Percentiles rank a stretch among this genome's conserved stretches.
These are phyloP conservation scores for Neuroscelio doddi DNA, from an alignment of 2,888 invertebrate genomes.

Conservation along the genomic window DNA sequence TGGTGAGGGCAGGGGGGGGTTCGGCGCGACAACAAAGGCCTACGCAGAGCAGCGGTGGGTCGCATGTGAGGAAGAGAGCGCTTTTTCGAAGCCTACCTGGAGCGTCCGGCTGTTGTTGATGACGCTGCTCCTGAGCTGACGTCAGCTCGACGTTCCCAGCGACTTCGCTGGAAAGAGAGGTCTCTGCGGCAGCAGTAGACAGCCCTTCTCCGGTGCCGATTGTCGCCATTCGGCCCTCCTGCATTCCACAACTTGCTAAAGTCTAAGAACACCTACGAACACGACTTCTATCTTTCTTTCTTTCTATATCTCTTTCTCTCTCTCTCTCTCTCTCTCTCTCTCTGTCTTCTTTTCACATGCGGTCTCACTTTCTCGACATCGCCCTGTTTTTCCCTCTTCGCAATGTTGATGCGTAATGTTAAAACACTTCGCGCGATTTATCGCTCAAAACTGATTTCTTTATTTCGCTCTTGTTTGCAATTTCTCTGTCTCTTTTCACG, in stretches of 20 bases:
- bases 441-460: constrained; percentile 6
- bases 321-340: constrained; percentile 11
- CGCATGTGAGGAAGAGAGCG: constrained; percentile 2
- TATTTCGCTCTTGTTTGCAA: constrained; percentile 1
- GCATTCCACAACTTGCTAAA: constrained; percentile 53
- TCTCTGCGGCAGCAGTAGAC: constrained; percentile 38
- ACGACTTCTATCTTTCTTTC: constrained; percentile 9
- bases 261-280: neutral
- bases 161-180: constrained; percentile 31
- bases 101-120: constrained; percentile 53
- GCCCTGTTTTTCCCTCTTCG: constrained; percentile 16
- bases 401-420: too few species aligned
- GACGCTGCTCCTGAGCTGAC: constrained; percentile 32
- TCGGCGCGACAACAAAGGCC: constrained; percentile 19
- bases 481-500: constrained; percentile 18
- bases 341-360: neutral
- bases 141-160: constrained; percentile 34
- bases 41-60: constrained; percentile 6
- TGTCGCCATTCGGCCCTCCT: constrained; percentile 66
- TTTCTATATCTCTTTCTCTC: too few species aligned
- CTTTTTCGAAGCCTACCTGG: constrained; percentile 56
- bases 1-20: constrained; percentile 1
- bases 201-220: constrained; percentile 48
- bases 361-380: constrained; percentile 11
- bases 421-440: constrained; percentile 15